Evolutionary conservation across 2,113 vertebrate species (phyloP).

Genomic region (Halichoerus grypus): DNA sequence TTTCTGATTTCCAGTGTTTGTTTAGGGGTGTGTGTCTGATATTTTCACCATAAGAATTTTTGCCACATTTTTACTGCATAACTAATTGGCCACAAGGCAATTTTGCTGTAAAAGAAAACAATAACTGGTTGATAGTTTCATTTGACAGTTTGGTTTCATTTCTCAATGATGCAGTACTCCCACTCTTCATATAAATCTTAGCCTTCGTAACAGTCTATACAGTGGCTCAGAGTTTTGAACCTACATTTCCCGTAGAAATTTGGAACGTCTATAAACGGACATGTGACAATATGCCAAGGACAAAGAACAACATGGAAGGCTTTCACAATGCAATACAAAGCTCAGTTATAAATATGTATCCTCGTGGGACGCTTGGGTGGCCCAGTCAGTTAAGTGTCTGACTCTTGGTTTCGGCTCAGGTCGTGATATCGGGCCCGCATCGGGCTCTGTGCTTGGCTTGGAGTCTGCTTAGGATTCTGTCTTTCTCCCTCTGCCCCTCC

Average conservation of each 20-base stretch:
- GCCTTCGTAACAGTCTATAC: not conserved
- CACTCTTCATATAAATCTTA: not conserved
- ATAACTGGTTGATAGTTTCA: not conserved
- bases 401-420: too few relatives aligned
- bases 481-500: not conserved
- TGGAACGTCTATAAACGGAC: not conserved
- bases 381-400: not conserved
- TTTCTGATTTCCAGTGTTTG: slow-evolving; percentile 26
- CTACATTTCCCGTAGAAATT: not conserved
- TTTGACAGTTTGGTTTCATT: not conserved
- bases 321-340: not conserved
- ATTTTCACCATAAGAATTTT: not conserved
- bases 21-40: not conserved
- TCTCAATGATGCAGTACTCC: not conserved
- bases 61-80: not conserved
- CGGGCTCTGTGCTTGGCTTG: not conserved
- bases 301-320: not conserved
- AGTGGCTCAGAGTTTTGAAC: not conserved
- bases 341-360: not conserved
- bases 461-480: not conserved
- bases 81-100: not conserved
- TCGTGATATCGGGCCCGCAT: not conserved
- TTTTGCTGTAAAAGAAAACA: not conserved
- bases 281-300: not conserved
- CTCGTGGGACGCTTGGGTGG: not conserved